A percentile compares a stretch with the other conserved stretches of the same genome.
These are phyloP conservation scores for Cactoblastis cactorum DNA, from an alignment of 2,888 invertebrate genomes.

Conservation along the genomic window DNA sequence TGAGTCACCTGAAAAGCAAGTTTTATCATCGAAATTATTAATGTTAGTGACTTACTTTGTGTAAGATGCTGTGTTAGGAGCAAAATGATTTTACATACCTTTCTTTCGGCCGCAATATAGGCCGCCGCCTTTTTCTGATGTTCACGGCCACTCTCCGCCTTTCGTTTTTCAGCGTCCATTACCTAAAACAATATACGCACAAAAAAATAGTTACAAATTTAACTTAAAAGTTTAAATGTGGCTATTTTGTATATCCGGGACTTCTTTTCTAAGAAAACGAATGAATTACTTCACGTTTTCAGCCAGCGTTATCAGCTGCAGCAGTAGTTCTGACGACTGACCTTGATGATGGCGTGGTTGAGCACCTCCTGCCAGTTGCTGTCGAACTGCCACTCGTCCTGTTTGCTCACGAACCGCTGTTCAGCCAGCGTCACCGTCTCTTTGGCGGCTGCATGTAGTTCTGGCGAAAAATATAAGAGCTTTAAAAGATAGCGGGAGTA, in stretches of 20 bases:
- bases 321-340: no score
- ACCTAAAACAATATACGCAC: slow-evolving; percentile 75
- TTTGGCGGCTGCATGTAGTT: slow-evolving; percentile 94
- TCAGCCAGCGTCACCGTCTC: slow-evolving; percentile 96
- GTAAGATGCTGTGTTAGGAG: no score
- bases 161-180: slow-evolving; percentile 95
- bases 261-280: no score
- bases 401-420: slow-evolving; percentile 85
- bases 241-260: no score
- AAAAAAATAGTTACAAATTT: background rate
- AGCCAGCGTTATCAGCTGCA: no score
- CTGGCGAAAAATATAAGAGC: slow-evolving; percentile 69
- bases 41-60: no score
- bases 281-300: no score
- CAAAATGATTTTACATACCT: no score
- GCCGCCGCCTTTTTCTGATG: slow-evolving; percentile 90
- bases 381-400: slow-evolving; percentile 93
- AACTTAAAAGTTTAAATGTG: no score
- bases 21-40: no score
- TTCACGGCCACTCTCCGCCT: slow-evolving; percentile 92
- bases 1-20: slow-evolving; percentile 80
- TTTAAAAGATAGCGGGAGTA: no score
- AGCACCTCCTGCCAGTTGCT: slow-evolving; percentile 98
- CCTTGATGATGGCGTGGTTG: slow-evolving; percentile 96
- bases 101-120: slow-evolving; percentile 89